phyloP scores from a whole-genome alignment of 2,113 vertebrate species.

The Neodon shergylaensis region DNA sequence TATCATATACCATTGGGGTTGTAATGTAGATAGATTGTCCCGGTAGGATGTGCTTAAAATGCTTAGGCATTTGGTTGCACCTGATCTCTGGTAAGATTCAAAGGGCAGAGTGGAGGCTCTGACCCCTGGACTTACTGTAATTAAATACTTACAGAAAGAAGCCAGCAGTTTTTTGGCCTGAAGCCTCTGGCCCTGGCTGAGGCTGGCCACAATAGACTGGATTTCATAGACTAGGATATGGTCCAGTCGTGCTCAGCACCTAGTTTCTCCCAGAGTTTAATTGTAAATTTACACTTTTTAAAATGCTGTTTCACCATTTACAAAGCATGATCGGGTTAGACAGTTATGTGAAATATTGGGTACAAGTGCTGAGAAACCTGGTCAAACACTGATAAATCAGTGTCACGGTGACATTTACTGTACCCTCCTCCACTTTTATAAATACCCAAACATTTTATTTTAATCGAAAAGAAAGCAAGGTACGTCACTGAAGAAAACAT shows the following conservation, averaged over 20 bases:
- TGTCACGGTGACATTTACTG: constrained; percentile 39
- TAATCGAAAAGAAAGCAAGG: constrained; percentile 82
- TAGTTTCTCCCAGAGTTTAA: neutral
- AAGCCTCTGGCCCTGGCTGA: constrained; percentile 26
- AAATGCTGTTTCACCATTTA: constrained; percentile 62
- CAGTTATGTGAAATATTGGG: constrained; percentile 74
- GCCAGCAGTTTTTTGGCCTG: neutral
- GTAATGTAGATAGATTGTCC: neutral
- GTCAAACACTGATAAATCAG: constrained; percentile 48
- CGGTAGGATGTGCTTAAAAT: neutral
- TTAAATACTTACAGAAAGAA: constrained; percentile 26
- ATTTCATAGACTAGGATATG: constrained; percentile 23
- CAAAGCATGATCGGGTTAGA: constrained; percentile 65
- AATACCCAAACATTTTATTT: constrained; percentile 77
- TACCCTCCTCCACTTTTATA: constrained; percentile 66
- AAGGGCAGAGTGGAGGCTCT: constrained; percentile 3
- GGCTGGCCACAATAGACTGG: neutral
- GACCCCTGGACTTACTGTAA: neutral
- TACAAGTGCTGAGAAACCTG: constrained; percentile 59
- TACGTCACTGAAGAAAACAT: constrained; percentile 79
- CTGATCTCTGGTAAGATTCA: constrained; percentile 26
- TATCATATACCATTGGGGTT: neutral
- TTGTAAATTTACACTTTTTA: constrained; percentile 39
- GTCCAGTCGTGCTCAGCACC: constrained; percentile 49
- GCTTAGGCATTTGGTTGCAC: constrained; percentile 20